Percentiles rank a stretch among this genome's conserved stretches.
phyloP scores from a whole-genome alignment of 1,140 invertebrate species.

The Dermatophagoides farinae region DNA sequence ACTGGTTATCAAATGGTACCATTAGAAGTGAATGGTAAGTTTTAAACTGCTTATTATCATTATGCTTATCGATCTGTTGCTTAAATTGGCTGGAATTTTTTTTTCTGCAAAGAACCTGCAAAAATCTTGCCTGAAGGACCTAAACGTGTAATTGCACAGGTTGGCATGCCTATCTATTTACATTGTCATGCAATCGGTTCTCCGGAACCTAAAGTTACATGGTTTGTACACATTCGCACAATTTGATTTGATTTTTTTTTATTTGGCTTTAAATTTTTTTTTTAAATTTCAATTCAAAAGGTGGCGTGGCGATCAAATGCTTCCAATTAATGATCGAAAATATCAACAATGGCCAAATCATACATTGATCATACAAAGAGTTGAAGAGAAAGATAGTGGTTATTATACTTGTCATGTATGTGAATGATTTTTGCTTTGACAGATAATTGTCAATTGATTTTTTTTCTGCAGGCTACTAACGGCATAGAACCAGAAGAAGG shows the following conservation, averaged over 20 bases:
- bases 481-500: conserved; percentile 40
- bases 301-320: conserved; percentile 46
- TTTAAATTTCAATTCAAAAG: conserved; percentile 22
- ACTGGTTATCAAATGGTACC: conserved; percentile 19
- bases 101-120: conserved; percentile 7
- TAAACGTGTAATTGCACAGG: conserved; percentile 38
- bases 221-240: conserved; percentile 27
- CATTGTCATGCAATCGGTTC: conserved; percentile 61
- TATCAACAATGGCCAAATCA: conserved; percentile 52
- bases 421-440: not conserved
- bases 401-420: conserved; percentile 21
- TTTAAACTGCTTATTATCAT: not conserved
- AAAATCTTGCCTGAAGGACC: conserved; percentile 15
- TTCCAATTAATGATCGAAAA: conserved; percentile 41
- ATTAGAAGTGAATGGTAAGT: not conserved
- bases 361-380: conserved; percentile 44
- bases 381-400: conserved; percentile 47
- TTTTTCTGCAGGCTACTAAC: conserved; percentile 69
- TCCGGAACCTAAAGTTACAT: conserved; percentile 55
- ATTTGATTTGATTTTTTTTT: not conserved
- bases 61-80: not conserved
- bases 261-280: not conserved
- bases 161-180: conserved; percentile 44
- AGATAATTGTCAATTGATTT: not conserved
- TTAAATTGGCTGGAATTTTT: not conserved